A percentile compares a stretch with the other conserved stretches of the same genome.
Conservation (phyloP, 2,797 vertebrate species). For the Lophura swinhoii region DNA sequence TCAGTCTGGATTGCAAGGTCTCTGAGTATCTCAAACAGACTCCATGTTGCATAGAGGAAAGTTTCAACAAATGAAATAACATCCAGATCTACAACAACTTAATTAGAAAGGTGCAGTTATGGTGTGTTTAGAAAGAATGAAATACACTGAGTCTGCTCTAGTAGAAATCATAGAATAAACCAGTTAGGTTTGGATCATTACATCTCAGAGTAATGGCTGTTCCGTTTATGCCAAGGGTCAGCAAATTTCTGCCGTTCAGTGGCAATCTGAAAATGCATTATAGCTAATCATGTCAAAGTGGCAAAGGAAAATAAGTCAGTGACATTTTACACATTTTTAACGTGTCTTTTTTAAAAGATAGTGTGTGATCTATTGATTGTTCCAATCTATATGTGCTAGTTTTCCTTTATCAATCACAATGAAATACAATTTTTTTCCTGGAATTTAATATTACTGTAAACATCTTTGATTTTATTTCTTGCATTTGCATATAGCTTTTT, state of each 20-base stretch:
- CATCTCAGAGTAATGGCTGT: conserved; percentile 32
- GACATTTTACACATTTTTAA: background rate
- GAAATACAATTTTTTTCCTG: background rate
- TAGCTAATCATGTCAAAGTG: conserved; percentile 23
- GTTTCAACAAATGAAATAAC: background rate
- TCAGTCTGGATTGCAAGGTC: background rate
- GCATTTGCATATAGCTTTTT: background rate
- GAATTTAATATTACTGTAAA: background rate
- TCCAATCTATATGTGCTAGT: background rate
- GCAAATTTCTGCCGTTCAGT: conserved; percentile 41
- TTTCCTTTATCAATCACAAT: background rate
- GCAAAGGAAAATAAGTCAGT: conserved; percentile 20
- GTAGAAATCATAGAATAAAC: conserved; percentile 19
- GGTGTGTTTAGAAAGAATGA: background rate
- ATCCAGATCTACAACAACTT: conserved; percentile 2
- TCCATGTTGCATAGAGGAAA: background rate
- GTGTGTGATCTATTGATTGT: background rate
- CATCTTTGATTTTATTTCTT: background rate
- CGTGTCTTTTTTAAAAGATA: background rate
- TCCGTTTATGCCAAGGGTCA: conserved; percentile 58
- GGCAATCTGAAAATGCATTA: conserved; percentile 42
- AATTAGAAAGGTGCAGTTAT: conserved; percentile 53
- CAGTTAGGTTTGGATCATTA: conserved; percentile 39
- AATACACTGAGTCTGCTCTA: background rate
- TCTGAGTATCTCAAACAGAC: background rate